Percentiles rank a stretch among this genome's conserved stretches.
phyloP scores from a whole-genome alignment of 2,888 invertebrate species.

The Tyria jacobaeae region DNA sequence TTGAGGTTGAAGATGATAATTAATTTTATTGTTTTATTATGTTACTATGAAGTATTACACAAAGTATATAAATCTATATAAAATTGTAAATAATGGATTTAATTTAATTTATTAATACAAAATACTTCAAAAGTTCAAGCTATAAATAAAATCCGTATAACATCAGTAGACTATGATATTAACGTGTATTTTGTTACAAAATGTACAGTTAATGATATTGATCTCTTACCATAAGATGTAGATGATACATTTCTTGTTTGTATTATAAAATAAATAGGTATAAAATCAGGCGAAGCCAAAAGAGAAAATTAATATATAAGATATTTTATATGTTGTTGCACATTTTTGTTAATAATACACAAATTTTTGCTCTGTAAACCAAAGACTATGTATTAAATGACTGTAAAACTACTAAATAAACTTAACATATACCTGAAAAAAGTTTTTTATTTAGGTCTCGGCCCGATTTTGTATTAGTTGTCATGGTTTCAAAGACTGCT shows the following conservation, averaged over 20 bases:
- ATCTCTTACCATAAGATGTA: constrained; percentile 58
- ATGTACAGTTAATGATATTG: constrained; percentile 65
- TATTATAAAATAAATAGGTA: constrained; percentile 60
- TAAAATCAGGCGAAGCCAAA: constrained; percentile 65
- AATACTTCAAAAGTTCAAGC: constrained; percentile 18
- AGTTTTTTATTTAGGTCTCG: constrained; percentile 31
- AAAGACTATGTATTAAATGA: constrained; percentile 70
- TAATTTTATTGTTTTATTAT: constrained; percentile 5
- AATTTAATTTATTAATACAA: constrained; percentile 20
- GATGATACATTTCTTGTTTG: constrained; percentile 61
- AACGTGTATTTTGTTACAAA: constrained; percentile 63
- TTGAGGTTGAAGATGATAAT: not conserved
- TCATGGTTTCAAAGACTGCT: too few relatives aligned
- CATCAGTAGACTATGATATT: constrained; percentile 40
- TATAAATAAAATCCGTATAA: constrained; percentile 34
- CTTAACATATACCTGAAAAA: constrained; percentile 45
- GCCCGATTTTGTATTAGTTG: too few relatives aligned
- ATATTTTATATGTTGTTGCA: constrained; percentile 72
- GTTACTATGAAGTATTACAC: constrained; percentile 26
- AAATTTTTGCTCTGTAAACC: constrained; percentile 67
- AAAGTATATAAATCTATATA: constrained; percentile 47
- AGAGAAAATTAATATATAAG: constrained; percentile 50
- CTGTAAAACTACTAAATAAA: constrained; percentile 72
- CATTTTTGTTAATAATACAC: constrained; percentile 68
- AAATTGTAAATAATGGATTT: constrained; percentile 54